Conservation (phyloP, 2,113 vertebrate genomes). For the Callopanchax toddi region DNA sequence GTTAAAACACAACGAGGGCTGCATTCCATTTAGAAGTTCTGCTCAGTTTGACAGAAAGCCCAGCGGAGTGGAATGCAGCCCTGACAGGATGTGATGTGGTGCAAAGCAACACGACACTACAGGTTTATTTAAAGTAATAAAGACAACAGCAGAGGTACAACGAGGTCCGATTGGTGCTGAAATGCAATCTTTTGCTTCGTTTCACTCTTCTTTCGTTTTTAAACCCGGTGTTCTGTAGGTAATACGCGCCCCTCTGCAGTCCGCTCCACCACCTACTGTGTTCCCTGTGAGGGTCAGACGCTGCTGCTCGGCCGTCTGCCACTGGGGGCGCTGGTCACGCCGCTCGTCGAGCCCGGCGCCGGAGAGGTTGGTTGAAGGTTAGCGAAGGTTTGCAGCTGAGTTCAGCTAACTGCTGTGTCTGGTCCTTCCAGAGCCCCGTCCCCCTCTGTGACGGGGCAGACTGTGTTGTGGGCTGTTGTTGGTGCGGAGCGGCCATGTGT, state of each 20-base stretch:
- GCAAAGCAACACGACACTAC: too few species aligned
- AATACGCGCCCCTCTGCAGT: constrained; percentile 73
- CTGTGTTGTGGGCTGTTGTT: constrained; percentile 66
- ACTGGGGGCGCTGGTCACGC: constrained; percentile 76
- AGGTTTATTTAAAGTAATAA: too few species aligned
- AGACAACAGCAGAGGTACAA: too few species aligned
- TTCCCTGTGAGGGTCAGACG: constrained; percentile 73
- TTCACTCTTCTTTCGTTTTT: too few species aligned
- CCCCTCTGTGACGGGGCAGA: constrained; percentile 60
- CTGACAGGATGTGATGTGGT: too few species aligned
- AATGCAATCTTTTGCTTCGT: too few species aligned
- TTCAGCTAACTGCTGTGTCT: too few species aligned
- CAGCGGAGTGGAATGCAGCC: too few species aligned
- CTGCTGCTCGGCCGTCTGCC: constrained; percentile 77
- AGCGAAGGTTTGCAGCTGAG: too few species aligned
- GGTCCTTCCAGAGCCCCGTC: constrained; percentile 53
- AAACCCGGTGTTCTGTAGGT: constrained; percentile 49
- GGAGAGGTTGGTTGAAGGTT: constrained; percentile 64
- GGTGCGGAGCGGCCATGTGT: constrained; percentile 80
- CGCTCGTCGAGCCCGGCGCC: constrained; percentile 49
- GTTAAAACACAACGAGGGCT: too few species aligned
- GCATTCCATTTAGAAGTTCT: too few species aligned
- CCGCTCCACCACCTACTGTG: constrained; percentile 74
- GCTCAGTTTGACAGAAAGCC: too few species aligned
- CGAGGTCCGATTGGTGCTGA: not conserved